Percentiles rank a stretch among this genome's conserved stretches.
Evolutionary conservation across 2,113 vertebrate genomes (phyloP).

Genomic region (Entelurus aequoreus): DNA sequence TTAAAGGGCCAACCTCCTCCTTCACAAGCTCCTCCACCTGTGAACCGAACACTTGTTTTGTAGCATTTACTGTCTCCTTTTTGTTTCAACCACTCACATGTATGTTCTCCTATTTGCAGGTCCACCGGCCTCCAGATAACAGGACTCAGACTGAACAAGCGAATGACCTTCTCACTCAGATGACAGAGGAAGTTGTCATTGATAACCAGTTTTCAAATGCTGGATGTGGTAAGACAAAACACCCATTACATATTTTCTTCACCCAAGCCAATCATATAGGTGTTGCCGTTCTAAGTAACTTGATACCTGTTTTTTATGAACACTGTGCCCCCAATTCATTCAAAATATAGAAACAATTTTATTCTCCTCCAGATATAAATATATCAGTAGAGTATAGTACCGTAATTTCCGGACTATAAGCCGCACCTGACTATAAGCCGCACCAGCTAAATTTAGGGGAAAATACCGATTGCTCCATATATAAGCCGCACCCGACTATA

Average conservation of each 20-base stretch:
- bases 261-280: not conserved
- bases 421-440: too few species aligned
- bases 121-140: conserved; percentile 73
- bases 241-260: not conserved
- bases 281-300: not conserved
- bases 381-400: too few species aligned
- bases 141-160: conserved; percentile 81
- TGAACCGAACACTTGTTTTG: conserved; percentile 66
- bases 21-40: conserved; percentile 71
- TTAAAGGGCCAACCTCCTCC: conserved; percentile 75
- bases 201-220: conserved; percentile 68
- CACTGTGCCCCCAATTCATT: too few species aligned
- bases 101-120: conserved; percentile 60
- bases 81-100: not conserved
- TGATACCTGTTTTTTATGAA: too few species aligned
- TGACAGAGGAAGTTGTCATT: conserved; percentile 84
- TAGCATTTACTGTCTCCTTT: not conserved
- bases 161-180: conserved; percentile 81
- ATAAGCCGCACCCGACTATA: too few species aligned
- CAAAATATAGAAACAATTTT: too few species aligned
- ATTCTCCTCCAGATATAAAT: too few species aligned
- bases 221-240: conserved; percentile 53
- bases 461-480: too few species aligned
- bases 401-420: too few species aligned
- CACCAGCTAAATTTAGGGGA: too few species aligned